Conservation (phyloP, 2,797 vertebrate species). For the Neosilurus mollespiculum region DNA sequence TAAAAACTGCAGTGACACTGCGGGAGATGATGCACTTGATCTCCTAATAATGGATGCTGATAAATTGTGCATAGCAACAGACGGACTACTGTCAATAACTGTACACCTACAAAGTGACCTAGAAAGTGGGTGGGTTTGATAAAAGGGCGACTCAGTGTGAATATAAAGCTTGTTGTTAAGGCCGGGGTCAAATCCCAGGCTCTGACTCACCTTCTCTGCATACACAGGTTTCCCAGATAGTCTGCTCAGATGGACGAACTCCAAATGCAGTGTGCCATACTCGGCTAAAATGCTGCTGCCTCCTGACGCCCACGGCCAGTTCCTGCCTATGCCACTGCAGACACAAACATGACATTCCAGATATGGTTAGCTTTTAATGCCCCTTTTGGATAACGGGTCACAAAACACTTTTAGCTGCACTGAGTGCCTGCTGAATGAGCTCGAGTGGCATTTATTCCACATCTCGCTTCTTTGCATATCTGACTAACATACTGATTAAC, state of each 20-base stretch:
- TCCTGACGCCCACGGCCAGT: constrained; percentile 98
- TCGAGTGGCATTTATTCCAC: not conserved
- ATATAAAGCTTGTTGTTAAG: not conserved
- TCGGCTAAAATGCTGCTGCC: constrained; percentile 99
- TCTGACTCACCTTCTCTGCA: constrained; percentile 86
- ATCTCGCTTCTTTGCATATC: not conserved
- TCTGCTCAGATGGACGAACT: constrained; percentile 92
- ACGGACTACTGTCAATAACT: not conserved
- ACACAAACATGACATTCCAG: constrained; percentile 22
- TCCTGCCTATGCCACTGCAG: constrained; percentile 88
- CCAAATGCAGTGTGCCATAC: constrained; percentile 95
- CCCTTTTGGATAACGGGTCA: not conserved
- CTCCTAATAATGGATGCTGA: not conserved
- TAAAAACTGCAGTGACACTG: not conserved
- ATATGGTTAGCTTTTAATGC: constrained; percentile 2
- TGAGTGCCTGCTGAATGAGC: not conserved
- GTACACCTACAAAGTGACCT: not conserved
- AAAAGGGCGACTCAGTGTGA: not conserved
- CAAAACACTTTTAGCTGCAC: not conserved
- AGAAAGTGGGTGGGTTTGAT: not conserved
- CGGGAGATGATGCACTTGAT: not conserved
- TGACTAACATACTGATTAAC: not conserved
- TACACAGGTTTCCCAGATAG: constrained; percentile 92
- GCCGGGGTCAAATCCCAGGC: not conserved
- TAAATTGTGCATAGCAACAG: not conserved